Evolutionary conservation across 2,113 vertebrate species (phyloP), one percentile per base, ranked within the genome.

Genomic region (Papio anubis): DNA sequence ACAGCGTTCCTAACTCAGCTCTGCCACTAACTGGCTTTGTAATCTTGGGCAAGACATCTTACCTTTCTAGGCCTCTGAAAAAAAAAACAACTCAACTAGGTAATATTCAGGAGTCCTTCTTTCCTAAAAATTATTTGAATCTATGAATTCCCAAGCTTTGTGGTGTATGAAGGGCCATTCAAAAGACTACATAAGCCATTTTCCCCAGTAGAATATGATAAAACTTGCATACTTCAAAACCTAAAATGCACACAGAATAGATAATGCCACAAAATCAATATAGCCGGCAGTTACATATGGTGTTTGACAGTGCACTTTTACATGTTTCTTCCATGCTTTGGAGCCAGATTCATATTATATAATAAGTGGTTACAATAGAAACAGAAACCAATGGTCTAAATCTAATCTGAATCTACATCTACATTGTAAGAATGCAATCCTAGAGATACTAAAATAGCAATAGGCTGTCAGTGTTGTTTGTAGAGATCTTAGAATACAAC

Each of bases 191-290:
- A 61, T 35, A 9, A 86, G 8, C 48, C 48, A 94, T 83, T 95
- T 95, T 64, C 35, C 35, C 16, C 35, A 75, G 76, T 5, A 72
- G 8, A 75, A 81, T 35, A 86, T 48, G 88, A 76, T 76, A 93
- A 88, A 97, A 93, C 25, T 16, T 89, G n/a, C 38, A 94, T 76
- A 83, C 78, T 68, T 76, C 18, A 86, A 90, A 90, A 76, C 43
- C 61, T 75, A 72, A 86, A 72, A 86, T 55, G 35, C 48, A 93
- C 7, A 95, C 10, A 79, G n/a, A 84, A 80, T 38, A 96, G 68
- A 57, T 68, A 95, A 90, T 9, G 57, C 40, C 14, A 57, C 0
- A 3, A 93, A 97, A 94, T 43, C 64, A 89, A 57, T 27, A 40
- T 50, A 92, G 43, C 43, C 27, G 89, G 52, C 21, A 96, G 30